Evolutionary conservation across 2,797 vertebrate genomes (phyloP).

Genomic region (Myotis vivesi): DNA sequence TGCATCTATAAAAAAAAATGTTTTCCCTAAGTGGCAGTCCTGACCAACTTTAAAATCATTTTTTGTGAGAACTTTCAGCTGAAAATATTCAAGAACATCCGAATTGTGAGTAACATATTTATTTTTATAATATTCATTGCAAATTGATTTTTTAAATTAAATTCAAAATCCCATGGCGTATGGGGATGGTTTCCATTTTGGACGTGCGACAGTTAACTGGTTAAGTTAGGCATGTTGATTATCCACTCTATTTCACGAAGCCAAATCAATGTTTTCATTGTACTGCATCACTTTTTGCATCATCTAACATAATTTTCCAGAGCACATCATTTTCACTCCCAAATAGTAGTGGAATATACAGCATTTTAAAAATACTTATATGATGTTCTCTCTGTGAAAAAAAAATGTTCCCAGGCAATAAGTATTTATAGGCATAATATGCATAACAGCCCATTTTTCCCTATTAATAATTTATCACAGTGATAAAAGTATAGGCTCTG

Average conservation of each 20-base stretch:
- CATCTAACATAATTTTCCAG: neutral
- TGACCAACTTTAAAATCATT: too few relatives aligned
- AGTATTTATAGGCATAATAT: neutral
- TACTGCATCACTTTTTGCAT: neutral
- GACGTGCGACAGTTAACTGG: too few relatives aligned
- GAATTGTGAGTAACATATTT: too few relatives aligned
- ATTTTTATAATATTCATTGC: too few relatives aligned
- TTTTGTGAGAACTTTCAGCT: too few relatives aligned
- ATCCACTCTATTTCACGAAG: neutral
- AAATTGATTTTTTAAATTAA: too few relatives aligned
- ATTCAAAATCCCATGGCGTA: too few relatives aligned
- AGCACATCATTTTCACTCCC: neutral
- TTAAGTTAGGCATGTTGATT: neutral
- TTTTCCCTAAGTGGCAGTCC: too few relatives aligned
- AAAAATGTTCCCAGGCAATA: neutral
- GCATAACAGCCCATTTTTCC: neutral
- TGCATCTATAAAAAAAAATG: too few relatives aligned
- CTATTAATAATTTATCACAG: neutral
- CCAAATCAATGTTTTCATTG: neutral
- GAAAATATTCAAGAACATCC: too few relatives aligned
- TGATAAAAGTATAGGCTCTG: slow-evolving; percentile 10
- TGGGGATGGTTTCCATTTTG: too few relatives aligned
- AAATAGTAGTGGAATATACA: neutral
- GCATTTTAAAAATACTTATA: neutral
- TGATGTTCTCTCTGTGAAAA: neutral